Evolutionary conservation across 2,888 invertebrate species (phyloP).

Genomic region (Campopleginae sp.): DNA sequence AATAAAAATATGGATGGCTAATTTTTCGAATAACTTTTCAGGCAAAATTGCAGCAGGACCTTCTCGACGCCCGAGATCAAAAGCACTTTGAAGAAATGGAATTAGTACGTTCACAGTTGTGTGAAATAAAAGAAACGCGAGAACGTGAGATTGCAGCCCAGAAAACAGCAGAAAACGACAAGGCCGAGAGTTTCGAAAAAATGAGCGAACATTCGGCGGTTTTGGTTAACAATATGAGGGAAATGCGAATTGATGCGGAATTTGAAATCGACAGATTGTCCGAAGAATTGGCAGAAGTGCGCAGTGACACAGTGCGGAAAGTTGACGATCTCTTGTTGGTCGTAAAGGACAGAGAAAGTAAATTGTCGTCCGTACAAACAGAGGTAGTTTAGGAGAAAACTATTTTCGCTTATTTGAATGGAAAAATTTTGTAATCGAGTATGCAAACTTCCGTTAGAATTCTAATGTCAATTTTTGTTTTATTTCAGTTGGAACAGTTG

Average conservation of each 20-base stretch:
- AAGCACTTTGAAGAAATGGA: constrained; percentile 73
- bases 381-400: constrained; percentile 61
- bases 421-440: not conserved
- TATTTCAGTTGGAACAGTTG: constrained; percentile 62
- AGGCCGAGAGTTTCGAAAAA: constrained; percentile 67
- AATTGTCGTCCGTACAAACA: constrained; percentile 59
- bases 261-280: constrained; percentile 64
- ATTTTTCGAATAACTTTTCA: constrained; percentile 48
- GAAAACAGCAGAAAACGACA: constrained; percentile 66
- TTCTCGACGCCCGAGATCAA: constrained; percentile 72
- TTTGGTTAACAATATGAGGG: constrained; percentile 42
- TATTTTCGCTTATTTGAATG: not conserved
- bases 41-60: constrained; percentile 77
- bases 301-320: constrained; percentile 65
- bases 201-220: constrained; percentile 60
- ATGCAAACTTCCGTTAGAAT: not conserved
- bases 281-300: constrained; percentile 60
- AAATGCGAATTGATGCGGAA: constrained; percentile 44
- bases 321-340: constrained; percentile 63
- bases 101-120: constrained; percentile 72
- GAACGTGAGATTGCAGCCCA: constrained; percentile 68
- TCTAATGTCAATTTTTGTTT: constrained; percentile 10
- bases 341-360: constrained; percentile 66
- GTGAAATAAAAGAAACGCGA: constrained; percentile 64
- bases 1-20: not conserved